These are phyloP conservation scores for Dasyurus viverrinus DNA, from an alignment of 2,113 vertebrate genomes.

Conservation along the genomic window DNA sequence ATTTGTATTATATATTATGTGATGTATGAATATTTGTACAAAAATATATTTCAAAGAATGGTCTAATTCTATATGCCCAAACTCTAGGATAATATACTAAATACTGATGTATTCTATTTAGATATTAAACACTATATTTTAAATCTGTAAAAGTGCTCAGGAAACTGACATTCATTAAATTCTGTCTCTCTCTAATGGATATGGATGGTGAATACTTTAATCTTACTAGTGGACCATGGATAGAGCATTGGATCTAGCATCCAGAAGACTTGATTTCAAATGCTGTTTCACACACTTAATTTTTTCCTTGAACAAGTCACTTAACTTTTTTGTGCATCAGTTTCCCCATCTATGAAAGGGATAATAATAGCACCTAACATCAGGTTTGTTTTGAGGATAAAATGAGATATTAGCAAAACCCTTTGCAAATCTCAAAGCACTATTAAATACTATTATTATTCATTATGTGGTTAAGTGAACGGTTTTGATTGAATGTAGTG, in stretches of 20 bases:
- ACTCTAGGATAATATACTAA: neutral
- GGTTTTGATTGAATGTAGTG: too few relatives aligned
- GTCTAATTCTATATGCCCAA: neutral
- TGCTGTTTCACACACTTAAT: too few relatives aligned
- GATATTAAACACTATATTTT: neutral
- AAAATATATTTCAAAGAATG: neutral
- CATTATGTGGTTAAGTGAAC: too few relatives aligned
- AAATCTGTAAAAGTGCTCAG: neutral
- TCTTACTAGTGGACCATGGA: neutral
- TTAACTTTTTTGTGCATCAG: too few relatives aligned
- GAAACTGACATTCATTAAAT: neutral
- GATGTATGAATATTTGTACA: neutral
- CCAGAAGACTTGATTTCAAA: too few relatives aligned
- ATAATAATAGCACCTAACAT: too few relatives aligned
- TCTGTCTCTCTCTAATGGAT: neutral
- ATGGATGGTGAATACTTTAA: neutral
- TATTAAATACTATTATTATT: too few relatives aligned
- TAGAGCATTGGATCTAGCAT: neutral
- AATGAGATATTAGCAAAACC: too few relatives aligned
- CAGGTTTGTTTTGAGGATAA: too few relatives aligned
- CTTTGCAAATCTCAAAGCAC: too few relatives aligned
- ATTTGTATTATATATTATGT: neutral
- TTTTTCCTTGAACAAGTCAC: too few relatives aligned
- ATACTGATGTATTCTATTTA: neutral
- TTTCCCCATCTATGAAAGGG: too few relatives aligned